Evolutionary conservation across 2,113 vertebrate genomes (phyloP).

Genomic region (Podarcis raffonei): DNA sequence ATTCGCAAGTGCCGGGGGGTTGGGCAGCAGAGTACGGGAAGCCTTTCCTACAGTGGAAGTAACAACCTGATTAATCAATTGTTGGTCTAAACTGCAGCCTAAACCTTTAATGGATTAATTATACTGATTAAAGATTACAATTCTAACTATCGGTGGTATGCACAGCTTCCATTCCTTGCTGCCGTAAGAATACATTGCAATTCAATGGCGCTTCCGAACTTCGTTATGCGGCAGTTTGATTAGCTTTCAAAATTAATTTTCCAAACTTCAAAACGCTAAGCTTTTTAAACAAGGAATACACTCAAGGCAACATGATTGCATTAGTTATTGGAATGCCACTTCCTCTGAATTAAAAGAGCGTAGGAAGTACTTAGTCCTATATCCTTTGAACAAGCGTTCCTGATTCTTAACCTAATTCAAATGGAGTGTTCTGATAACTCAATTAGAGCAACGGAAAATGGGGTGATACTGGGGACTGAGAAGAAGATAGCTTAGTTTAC

Average conservation of each 20-base stretch:
- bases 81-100: background rate
- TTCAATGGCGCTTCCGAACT: background rate
- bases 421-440: constrained; percentile 9
- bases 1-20: too few species aligned
- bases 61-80: background rate
- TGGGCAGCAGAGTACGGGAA: background rate
- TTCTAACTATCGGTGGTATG: background rate
- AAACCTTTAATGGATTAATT: background rate
- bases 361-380: constrained; percentile 4
- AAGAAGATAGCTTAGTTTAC: constrained; percentile 22
- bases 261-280: background rate
- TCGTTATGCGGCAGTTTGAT: background rate
- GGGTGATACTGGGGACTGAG: constrained; percentile 20
- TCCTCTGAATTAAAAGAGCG: constrained; percentile 27
- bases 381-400: constrained; percentile 3
- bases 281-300: background rate
- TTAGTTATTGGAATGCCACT: constrained; percentile 6
- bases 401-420: constrained; percentile 23
- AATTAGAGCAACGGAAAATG: constrained; percentile 21
- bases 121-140: background rate
- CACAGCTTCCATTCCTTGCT: background rate
- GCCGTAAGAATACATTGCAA: background rate
- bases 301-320: background rate
- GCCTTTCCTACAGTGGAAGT: background rate
- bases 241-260: constrained; percentile 10